These are phyloP conservation scores for Machimus atricapillus DNA, from an alignment of 2,888 invertebrate genomes.

Conservation along the genomic window DNA sequence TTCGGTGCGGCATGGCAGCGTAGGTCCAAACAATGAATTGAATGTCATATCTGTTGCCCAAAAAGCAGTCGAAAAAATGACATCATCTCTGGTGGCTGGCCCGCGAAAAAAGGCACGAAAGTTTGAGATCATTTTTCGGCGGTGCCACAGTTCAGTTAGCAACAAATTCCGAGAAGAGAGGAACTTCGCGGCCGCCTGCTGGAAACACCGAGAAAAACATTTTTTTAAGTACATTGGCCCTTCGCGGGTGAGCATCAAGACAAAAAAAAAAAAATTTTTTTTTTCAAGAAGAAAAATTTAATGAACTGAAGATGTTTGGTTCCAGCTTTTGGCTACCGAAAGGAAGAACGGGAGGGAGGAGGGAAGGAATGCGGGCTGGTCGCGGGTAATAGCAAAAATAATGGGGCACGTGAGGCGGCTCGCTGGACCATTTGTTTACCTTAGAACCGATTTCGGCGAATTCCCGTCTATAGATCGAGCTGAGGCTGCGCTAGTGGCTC, in stretches of 20 bases:
- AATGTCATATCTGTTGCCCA: constrained; percentile 27
- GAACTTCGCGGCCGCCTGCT: background rate
- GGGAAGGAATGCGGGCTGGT: background rate
- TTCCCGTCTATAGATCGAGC: background rate
- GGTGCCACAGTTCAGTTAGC: constrained; percentile 1
- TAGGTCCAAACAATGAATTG: constrained; percentile 23
- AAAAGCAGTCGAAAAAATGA: constrained; percentile 31
- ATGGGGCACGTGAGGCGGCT: background rate
- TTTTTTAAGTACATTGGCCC: constrained; percentile 23
- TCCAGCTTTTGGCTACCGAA: background rate
- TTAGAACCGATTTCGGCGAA: background rate
- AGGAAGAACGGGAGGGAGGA: background rate
- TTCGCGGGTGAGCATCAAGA: background rate
- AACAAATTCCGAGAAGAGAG: constrained; percentile 1
- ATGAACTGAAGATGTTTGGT: background rate
- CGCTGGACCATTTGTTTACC: constrained; percentile 18
- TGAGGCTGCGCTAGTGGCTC: background rate
- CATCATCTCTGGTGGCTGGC: background rate
- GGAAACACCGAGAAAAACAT: background rate
- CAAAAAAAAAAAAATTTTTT: too few species aligned
- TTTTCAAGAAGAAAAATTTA: background rate
- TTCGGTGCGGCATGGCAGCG: background rate
- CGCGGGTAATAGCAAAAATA: background rate
- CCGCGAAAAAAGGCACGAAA: constrained; percentile 4
- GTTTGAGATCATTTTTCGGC: constrained; percentile 27